These are phyloP conservation scores for Nannoperca obscura DNA, from an alignment of 2,797 vertebrate species.

Conservation along the genomic window DNA sequence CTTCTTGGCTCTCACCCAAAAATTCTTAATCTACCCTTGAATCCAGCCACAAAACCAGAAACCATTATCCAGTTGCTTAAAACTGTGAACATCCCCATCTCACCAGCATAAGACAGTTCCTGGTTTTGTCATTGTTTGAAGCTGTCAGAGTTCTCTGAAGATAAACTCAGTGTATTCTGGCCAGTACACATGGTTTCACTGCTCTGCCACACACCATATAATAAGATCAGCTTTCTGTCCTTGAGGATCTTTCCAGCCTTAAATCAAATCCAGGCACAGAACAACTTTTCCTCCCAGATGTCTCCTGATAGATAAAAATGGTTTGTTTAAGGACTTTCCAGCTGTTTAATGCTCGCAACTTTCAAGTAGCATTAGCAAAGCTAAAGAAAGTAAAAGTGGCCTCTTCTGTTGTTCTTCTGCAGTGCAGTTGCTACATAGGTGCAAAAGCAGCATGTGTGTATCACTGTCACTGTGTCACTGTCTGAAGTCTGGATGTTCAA, in stretches of 20 bases:
- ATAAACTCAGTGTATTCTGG: conserved; percentile 18
- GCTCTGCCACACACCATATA: conserved; percentile 4
- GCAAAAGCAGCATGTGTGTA: background rate
- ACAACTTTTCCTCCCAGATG: conserved; percentile 3
- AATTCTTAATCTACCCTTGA: conserved; percentile 40
- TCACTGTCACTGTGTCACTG: background rate
- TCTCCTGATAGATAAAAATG: background rate
- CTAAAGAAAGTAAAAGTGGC: background rate
- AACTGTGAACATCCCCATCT: conserved; percentile 1
- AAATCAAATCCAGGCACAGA: conserved; percentile 19
- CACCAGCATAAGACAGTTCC: conserved; percentile 13
- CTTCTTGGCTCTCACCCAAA: conserved; percentile 44
- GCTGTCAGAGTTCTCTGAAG: conserved; percentile 10
- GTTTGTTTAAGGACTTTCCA: conserved; percentile 7
- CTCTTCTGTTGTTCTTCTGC: background rate
- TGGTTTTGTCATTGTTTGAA: conserved; percentile 18
- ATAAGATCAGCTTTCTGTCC: conserved; percentile 15
- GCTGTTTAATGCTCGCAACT: background rate
- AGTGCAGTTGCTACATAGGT: background rate
- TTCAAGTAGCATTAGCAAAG: background rate
- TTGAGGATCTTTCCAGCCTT: conserved; percentile 1
- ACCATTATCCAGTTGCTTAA: background rate
- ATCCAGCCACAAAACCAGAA: conserved; percentile 19
- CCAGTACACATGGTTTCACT: background rate
- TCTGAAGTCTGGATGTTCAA: conserved; percentile 10